Evolutionary conservation across 1,140 invertebrate species (phyloP), one percentile per base, ranked within the genome.

Genomic region (Zaprionus tsacasi): DNA sequence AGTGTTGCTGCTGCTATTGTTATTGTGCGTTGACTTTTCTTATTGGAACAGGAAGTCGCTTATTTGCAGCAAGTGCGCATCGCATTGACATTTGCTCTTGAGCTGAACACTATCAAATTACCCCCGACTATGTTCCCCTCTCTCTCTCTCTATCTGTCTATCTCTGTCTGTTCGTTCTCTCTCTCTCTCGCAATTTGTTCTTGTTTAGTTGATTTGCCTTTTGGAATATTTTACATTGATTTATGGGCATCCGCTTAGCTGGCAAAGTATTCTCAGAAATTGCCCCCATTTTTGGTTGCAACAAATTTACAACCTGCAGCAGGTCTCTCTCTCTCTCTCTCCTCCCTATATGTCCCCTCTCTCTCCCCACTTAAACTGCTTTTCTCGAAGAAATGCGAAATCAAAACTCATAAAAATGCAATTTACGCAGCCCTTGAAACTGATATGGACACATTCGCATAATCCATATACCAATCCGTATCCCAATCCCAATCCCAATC

Each of bases 371-470:
- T 75, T 82, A 33, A 48, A 30, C 43, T 57, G 52, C 15, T 21
- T 66, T 45, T 45, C 15, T 56, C 40, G 33, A 25, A 77, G 57
- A 70, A 77, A 87, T 82, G 79, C 82, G 72, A 76, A 88, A 89
- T 89, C 85, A 88, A 89, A 88, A 88, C 77, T 89, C 85, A 88
- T 88, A 88, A 89, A 88, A 88, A 70, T 83, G 81, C 85, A 88
- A 88, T 88, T 88, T 88, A 70, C 78, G 77, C 79, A 87, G 45
- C 52, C 64, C 48, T 33, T 27, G n/a, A 66, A 43, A 43, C 25
- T 17, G 52, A 66, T 33, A 54, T 33, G 17, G 1, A 7, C 35
- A 17, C 17, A 25, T 25, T 27, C 17, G 45, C 40, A 67, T 21
- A 33, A 64, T 35, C 45, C 33, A 59, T 33, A 59, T 59, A 35